Percentiles rank a stretch among this genome's conserved stretches.
Conservation (phyloP, 2,797 vertebrate genomes). For the Taeniopygia guttata region DNA sequence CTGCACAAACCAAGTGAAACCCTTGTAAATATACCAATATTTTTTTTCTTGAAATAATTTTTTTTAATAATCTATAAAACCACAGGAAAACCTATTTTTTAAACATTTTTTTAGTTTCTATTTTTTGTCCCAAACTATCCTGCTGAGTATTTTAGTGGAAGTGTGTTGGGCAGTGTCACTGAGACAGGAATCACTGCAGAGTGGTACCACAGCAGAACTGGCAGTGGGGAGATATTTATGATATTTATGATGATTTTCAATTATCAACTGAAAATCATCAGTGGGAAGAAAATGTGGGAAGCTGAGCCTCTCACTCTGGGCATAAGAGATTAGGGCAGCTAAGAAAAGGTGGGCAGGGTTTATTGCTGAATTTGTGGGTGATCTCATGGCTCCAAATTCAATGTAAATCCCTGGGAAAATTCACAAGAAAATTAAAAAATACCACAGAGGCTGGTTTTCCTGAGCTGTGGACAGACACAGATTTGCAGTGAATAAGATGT, state of each 20-base stretch:
- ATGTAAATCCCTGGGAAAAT: not conserved
- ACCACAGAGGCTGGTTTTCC: not conserved
- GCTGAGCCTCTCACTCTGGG: not conserved
- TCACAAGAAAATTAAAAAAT: not conserved
- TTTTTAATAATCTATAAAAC: not conserved
- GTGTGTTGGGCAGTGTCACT: not conserved
- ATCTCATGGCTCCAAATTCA: not conserved
- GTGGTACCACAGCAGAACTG: not conserved
- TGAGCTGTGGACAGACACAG: not conserved
- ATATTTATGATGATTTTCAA: not conserved
- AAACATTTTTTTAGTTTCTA: not conserved
- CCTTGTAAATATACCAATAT: accelerated
- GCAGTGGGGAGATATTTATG: not conserved
- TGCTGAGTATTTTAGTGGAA: not conserved
- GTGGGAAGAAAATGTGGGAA: not conserved
- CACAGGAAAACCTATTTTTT: not conserved
- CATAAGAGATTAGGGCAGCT: not conserved
- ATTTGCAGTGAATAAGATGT: not conserved
- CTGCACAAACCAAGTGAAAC: not conserved
- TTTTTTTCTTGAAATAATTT: not conserved
- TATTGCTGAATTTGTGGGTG: not conserved
- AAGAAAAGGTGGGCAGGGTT: not conserved
- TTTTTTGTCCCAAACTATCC: not conserved
- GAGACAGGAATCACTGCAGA: not conserved
- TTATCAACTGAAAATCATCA: not conserved